Percentiles rank a stretch among this genome's conserved stretches.
These are phyloP conservation scores for Microctenopoma steveboyesi DNA, from an alignment of 2,797 vertebrate genomes.

Conservation along the genomic window DNA sequence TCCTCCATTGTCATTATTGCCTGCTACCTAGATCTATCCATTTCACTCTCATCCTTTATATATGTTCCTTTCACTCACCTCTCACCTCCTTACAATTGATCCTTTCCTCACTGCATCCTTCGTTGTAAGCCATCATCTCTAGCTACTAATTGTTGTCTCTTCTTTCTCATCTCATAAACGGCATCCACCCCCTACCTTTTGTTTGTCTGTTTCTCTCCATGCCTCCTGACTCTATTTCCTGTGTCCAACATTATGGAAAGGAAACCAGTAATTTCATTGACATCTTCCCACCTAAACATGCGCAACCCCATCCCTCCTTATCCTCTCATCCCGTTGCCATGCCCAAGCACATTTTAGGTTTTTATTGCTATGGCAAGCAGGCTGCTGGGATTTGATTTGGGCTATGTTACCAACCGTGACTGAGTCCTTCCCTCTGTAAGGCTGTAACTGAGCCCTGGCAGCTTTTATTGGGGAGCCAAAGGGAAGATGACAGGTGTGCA, in stretches of 20 bases:
- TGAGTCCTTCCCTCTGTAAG: constrained; percentile 52
- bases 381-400: constrained; percentile 59
- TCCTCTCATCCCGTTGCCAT: constrained; percentile 19
- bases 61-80: constrained; percentile 1
- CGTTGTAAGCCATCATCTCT: constrained; percentile 20
- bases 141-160: neutral
- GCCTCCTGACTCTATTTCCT: neutral
- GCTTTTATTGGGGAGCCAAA: constrained; percentile 61
- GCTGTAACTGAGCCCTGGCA: constrained; percentile 53
- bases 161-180: constrained; percentile 26
- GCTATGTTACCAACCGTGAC: constrained; percentile 61
- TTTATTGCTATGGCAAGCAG: constrained; percentile 34
- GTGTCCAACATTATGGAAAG: constrained; percentile 33
- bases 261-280: constrained; percentile 34
- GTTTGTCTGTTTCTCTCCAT: neutral
- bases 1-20: constrained; percentile 19
- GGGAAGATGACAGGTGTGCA: constrained; percentile 67
- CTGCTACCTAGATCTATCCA: constrained; percentile 6
- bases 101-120: constrained; percentile 3
- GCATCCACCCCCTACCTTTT: neutral
- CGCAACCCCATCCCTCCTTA: constrained; percentile 16
- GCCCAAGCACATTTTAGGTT: constrained; percentile 47
- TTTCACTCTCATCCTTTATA: constrained; percentile 10
- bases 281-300: constrained; percentile 33
- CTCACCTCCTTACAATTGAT: constrained; percentile 16